These are phyloP conservation scores for Cryptoblepharus egeriae DNA, from an alignment of 2,797 vertebrate genomes.

Conservation along the genomic window DNA sequence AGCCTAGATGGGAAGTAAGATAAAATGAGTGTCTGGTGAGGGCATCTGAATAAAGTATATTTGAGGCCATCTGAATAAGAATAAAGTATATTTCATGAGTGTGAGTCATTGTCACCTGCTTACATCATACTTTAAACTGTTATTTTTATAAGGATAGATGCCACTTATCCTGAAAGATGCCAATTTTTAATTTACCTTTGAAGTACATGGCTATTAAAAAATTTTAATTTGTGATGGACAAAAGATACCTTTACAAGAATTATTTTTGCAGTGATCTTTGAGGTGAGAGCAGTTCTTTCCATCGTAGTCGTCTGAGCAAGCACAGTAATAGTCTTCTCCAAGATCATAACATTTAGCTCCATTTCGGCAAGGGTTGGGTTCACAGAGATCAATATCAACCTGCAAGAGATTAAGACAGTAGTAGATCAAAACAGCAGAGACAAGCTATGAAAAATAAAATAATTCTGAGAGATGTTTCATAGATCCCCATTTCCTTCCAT, in stretches of 20 bases:
- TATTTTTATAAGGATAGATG: too few species aligned
- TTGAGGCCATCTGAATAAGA: too few species aligned
- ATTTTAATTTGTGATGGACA: constrained; percentile 20
- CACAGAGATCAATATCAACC: constrained; percentile 87
- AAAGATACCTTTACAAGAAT: constrained; percentile 86
- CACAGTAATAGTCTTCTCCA: constrained; percentile 88
- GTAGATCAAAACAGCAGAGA: too few species aligned
- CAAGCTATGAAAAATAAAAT: background rate
- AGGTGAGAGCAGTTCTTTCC: constrained; percentile 92
- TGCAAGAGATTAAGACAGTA: constrained; percentile 64
- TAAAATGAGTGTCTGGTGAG: too few species aligned
- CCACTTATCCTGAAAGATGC: background rate
- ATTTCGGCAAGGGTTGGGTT: constrained; percentile 90
- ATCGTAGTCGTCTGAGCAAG: constrained; percentile 88
- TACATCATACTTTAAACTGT: too few species aligned
- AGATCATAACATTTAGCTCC: constrained; percentile 86
- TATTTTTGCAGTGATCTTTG: constrained; percentile 91
- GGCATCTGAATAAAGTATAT: too few species aligned
- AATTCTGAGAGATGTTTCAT: constrained; percentile 58
- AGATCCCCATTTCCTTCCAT: constrained; percentile 68
- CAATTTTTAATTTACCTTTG: background rate
- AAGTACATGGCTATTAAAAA: background rate
- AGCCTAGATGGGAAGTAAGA: too few species aligned
- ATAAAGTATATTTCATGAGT: too few species aligned
- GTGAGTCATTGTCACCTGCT: too few species aligned